Evolutionary conservation across 1,140 invertebrate species (phyloP).

Genomic region (Calephelis virginiensis): DNA sequence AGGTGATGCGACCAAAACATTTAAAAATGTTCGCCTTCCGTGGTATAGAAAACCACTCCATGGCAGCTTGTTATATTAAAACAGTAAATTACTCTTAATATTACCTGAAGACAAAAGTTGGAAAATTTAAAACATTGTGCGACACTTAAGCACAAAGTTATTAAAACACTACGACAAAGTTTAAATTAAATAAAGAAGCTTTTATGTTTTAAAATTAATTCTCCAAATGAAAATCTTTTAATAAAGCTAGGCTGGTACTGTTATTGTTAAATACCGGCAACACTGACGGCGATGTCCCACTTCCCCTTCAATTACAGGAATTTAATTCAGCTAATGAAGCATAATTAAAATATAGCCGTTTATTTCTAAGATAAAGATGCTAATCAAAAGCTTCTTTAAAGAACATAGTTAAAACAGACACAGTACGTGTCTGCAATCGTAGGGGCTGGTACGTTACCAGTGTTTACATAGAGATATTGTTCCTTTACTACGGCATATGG

Average conservation of each 20-base stretch:
- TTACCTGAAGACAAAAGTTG: too few species aligned
- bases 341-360: conserved; percentile 76
- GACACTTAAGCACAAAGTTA: not conserved
- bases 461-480: too few species aligned
- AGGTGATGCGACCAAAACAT: too few species aligned
- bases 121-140: not conserved
- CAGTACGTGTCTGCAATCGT: too few species aligned
- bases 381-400: not conserved
- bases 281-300: conserved; percentile 51
- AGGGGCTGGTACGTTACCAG: too few species aligned
- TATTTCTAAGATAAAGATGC: conserved; percentile 50
- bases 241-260: conserved; percentile 45
- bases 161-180: conserved; percentile 17
- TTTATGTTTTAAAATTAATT: conserved; percentile 18
- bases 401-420: too few species aligned
- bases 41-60: too few species aligned
- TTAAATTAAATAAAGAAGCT: conserved; percentile 21
- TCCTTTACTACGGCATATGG: too few species aligned
- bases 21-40: too few species aligned
- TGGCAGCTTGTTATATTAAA: too few species aligned
- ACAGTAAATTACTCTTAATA: too few species aligned
- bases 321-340: conserved; percentile 77
- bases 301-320: conserved; percentile 73
- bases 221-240: conserved; percentile 46
- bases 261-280: conserved; percentile 40